Evolutionary conservation across 2,888 invertebrate genomes (phyloP).

Genomic region (Cryptocheilus praepositus): DNA sequence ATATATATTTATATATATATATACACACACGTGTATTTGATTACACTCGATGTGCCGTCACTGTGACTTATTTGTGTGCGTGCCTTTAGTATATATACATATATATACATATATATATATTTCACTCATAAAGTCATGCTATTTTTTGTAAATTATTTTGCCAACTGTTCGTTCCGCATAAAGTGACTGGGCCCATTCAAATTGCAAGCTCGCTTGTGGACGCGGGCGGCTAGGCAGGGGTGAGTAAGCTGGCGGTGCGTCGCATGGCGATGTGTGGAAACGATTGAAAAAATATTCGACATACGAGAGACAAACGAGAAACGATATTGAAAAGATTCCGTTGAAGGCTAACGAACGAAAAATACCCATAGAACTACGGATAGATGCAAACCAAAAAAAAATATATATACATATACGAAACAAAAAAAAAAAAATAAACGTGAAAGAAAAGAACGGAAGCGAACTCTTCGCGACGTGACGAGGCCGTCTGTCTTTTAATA

Average conservation of each 20-base stretch:
- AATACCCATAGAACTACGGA: background rate
- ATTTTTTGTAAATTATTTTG: constrained; percentile 70
- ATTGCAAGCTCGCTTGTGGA: constrained; percentile 66
- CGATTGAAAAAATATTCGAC: too few species aligned
- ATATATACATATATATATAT: constrained; percentile 14
- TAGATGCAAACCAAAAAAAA: constrained; percentile 15
- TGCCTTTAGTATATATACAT: constrained; percentile 30
- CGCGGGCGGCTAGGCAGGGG: constrained; percentile 67
- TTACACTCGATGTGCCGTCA: constrained; percentile 31
- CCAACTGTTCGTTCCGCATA: constrained; percentile 63
- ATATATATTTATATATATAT: constrained; percentile 7
- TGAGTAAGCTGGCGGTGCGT: constrained; percentile 73
- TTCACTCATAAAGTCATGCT: constrained; percentile 68
- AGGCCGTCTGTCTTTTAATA: constrained; percentile 40
- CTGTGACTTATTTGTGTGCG: constrained; percentile 56
- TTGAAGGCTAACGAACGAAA: background rate
- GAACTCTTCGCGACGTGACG: constrained; percentile 51
- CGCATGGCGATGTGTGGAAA: constrained; percentile 59
- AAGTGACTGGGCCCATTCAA: constrained; percentile 63
- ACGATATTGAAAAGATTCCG: constrained; percentile 23
- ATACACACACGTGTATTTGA: constrained; percentile 5
- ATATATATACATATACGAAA: constrained; percentile 5
- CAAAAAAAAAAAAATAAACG: constrained; percentile 33
- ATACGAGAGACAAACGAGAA: constrained; percentile 12
- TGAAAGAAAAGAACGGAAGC: constrained; percentile 15